A percentile compares a stretch with the other conserved stretches of the same genome.
phyloP scores from a whole-genome alignment of 2,888 invertebrate genomes.

The Papilio protenor region DNA sequence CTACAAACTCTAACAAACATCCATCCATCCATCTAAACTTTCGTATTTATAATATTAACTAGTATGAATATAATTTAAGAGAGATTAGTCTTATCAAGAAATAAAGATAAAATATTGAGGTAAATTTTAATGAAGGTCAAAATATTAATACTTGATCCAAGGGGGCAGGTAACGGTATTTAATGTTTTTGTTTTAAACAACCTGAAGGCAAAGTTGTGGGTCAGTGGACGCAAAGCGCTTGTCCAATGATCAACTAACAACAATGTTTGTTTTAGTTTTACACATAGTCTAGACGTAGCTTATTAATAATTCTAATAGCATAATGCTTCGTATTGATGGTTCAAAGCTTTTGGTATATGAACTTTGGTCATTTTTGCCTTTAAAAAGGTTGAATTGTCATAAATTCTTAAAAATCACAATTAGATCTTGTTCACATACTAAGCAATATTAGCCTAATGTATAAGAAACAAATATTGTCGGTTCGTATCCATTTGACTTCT shows the following conservation, averaged over 20 bases:
- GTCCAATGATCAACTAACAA: conserved; percentile 8
- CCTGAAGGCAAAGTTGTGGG: neutral
- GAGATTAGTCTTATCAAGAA: neutral
- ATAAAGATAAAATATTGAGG: neutral
- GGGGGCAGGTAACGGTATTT: neutral
- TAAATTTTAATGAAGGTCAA: neutral
- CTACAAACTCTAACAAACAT: too few species aligned
- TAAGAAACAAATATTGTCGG: neutral
- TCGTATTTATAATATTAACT: too few species aligned
- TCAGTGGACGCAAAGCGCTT: neutral
- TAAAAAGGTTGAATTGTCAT: neutral
- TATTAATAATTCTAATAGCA: conserved; percentile 7
- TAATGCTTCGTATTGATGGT: neutral
- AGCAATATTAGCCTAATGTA: too few species aligned
- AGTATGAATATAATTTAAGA: too few species aligned
- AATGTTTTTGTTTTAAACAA: conserved; percentile 22
- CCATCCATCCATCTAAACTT: too few species aligned
- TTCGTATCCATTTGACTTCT: too few species aligned
- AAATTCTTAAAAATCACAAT: neutral
- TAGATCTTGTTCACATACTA: too few species aligned
- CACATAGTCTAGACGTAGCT: neutral
- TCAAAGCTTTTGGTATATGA: neutral
- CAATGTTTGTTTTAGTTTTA: conserved; percentile 8
- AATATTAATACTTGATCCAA: neutral
- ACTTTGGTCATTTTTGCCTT: neutral